Evolutionary conservation across 2,113 vertebrate genomes (phyloP).

Genomic region (Strigops habroptila): DNA sequence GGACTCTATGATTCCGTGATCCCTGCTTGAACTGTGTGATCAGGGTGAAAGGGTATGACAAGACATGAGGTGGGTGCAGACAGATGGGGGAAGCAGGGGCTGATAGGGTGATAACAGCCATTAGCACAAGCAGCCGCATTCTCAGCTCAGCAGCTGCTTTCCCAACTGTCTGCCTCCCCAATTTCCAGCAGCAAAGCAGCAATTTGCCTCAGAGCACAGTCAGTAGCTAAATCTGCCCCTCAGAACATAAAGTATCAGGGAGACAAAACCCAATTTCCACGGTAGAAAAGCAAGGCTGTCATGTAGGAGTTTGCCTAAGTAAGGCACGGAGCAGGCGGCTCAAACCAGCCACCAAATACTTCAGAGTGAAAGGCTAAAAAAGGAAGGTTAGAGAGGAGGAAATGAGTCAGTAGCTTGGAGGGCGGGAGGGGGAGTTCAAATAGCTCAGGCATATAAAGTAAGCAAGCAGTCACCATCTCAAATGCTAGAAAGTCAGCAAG

Average conservation of each 20-base stretch:
- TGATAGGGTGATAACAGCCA: constrained; percentile 23
- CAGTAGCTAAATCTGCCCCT: background rate
- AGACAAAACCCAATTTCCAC: background rate
- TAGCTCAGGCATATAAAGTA: constrained; percentile 47
- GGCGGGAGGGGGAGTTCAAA: constrained; percentile 59
- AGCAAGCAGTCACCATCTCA: constrained; percentile 34
- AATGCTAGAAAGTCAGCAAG: background rate
- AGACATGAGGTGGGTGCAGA: background rate
- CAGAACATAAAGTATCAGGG: background rate
- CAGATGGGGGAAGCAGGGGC: background rate
- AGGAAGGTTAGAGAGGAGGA: constrained; percentile 66
- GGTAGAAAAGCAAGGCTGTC: constrained; percentile 5
- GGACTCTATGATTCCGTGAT: background rate
- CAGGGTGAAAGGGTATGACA: background rate
- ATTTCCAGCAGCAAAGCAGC: constrained; percentile 1
- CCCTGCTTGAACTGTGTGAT: background rate
- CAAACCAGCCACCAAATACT: constrained; percentile 13
- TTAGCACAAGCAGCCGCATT: constrained; percentile 17
- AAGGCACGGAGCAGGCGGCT: constrained; percentile 19
- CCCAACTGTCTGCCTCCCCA: background rate
- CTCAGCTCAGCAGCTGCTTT: constrained; percentile 42
- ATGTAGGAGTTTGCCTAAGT: constrained; percentile 58
- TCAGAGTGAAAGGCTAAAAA: constrained; percentile 20
- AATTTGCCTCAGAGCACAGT: background rate
- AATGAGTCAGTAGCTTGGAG: constrained; percentile 72